Evolutionary conservation across 2,797 vertebrate species (phyloP), one percentile per base, ranked within the genome.

Genomic region (Anniella stebbinsi): DNA sequence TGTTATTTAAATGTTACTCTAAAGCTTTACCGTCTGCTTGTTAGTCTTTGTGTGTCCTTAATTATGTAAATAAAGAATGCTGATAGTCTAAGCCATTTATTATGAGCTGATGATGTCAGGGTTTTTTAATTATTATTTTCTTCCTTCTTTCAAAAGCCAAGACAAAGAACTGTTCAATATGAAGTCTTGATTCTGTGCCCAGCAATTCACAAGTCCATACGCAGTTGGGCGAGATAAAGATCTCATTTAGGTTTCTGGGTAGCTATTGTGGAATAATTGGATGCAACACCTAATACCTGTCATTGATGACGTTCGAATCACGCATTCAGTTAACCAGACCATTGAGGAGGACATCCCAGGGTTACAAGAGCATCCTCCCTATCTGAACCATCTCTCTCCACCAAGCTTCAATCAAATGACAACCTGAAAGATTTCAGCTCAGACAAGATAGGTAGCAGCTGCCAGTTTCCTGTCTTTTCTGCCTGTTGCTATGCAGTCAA

Each of bases 1-100:
- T 93, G 33, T 89, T 92, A 84, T 88, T 92, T 85, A 93, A 94
- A 87, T 70, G 67, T 45, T 92, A 89, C 38, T 63, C 30, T 10
- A 88, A 91, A 88, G 78, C 57, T 41, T 86, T 92, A 80, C 54
- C 75, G 91, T 82, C 86, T 77, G 83, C 76, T 89, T 48, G 21
- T 57, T 90, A 88, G 6, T 78, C 80, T 85, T 87, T 88, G 75
- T 72, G 33, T n/a, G 83, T 82, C 87, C 87, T 80, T 33, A 90
- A 63, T 88, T 78, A 87, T 54, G 80, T 33, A 70, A 85, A 87
- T 82, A 77, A 78, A 89, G 73, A 85, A 72, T 78, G 13, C 38
- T 72, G 23, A 51, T 48, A 18, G 67, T 80, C 76, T 87, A 80
- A 80, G 69, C 18, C 86, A 80, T 75, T 69, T n/a, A 84, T 30